A percentile compares a stretch with the other conserved stretches of the same genome.
These are phyloP conservation scores for Clivina fossor DNA, from an alignment of 2,888 invertebrate genomes.

Conservation along the genomic window DNA sequence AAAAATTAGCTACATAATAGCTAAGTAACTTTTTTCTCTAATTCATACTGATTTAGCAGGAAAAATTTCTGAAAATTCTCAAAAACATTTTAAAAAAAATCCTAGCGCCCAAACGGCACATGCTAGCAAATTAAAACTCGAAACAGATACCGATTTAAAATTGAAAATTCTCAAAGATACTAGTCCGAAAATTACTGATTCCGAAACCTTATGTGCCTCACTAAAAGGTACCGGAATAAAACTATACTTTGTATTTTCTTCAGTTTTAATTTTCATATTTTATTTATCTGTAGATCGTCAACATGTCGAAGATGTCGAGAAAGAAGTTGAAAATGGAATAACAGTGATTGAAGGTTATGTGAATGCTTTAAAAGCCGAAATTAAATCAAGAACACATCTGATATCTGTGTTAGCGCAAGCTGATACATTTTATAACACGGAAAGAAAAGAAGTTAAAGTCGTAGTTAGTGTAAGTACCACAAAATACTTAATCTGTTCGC, in stretches of 20 bases:
- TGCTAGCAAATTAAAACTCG: no score
- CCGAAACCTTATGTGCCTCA: constrained; percentile 74
- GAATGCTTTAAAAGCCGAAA: constrained; percentile 77
- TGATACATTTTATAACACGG: constrained; percentile 84
- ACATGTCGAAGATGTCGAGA: constrained; percentile 83
- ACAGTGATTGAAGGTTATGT: constrained; percentile 79
- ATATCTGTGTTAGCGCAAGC: constrained; percentile 78
- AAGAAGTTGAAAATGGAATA: constrained; percentile 82
- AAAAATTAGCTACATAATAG: no score
- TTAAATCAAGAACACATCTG: constrained; percentile 76
- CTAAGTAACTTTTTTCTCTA: no score
- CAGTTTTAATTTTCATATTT: constrained; percentile 33
- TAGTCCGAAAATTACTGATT: constrained; percentile 68
- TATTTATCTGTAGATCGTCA: constrained; percentile 84
- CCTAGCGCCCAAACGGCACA: no score
- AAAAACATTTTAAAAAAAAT: no score
- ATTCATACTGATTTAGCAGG: no score
- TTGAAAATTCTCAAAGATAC: constrained; percentile 68
- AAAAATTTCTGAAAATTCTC: no score
- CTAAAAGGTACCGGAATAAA: constrained; percentile 68
- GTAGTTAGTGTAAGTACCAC: constrained; percentile 93
- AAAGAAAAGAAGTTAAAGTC: constrained; percentile 91
- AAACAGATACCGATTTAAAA: constrained; percentile 72
- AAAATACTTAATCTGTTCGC: no score
- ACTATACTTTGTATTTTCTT: constrained; percentile 1